Base-by-base conservation (phyloP, 2,797 vertebrate species). In the Sparus aurata region DNA sequence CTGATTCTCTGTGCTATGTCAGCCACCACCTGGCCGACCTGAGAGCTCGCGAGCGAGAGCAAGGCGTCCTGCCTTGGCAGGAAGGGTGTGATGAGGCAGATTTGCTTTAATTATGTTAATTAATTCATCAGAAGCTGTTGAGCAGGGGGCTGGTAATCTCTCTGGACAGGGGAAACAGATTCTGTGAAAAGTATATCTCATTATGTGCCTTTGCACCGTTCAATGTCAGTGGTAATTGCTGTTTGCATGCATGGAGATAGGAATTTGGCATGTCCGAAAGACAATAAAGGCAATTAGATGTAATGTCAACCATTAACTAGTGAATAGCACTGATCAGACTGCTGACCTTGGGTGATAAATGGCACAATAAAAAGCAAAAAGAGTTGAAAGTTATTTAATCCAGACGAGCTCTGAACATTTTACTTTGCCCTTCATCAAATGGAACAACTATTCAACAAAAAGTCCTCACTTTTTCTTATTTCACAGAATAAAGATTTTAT, bases 101-200 rank as follows among this genome's bases (percentile, higher is more conserved):
- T 93, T 89, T 87, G 82, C 82, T 90, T 94, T 95, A 95, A 94
- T 95, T 95, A 95, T 94, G 92, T 72, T 93, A 94, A 95, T 95
- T 73, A 84, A 94, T 94, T 93, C 91, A 93, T 93, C 89, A 87
- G 88, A 93, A 86, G 90, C 89, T 92, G 92, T 91, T 90, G 91
- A 92, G 92, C 77, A 61, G 74, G 83, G 84, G 86, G 76, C 54
- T 82, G 85, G 79, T 93, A 91, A 92, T 94, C 92, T 92, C 90
- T 71, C 70, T 86, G 86, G 91, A 91, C 82, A 87, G 75, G 78
- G 84, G 80, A 85, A 82, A 78, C 80, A 80, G 80, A 90, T 89
- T 89, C 80, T 88, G 54, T 79, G 80, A 89, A 92, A 93, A 84
- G 83, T 77, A 82, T 82, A 91, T 93, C 87, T 93, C 91, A 90